Conservation (phyloP, 1,140 invertebrate species). For the Maconellicoccus hirsutus region DNA sequence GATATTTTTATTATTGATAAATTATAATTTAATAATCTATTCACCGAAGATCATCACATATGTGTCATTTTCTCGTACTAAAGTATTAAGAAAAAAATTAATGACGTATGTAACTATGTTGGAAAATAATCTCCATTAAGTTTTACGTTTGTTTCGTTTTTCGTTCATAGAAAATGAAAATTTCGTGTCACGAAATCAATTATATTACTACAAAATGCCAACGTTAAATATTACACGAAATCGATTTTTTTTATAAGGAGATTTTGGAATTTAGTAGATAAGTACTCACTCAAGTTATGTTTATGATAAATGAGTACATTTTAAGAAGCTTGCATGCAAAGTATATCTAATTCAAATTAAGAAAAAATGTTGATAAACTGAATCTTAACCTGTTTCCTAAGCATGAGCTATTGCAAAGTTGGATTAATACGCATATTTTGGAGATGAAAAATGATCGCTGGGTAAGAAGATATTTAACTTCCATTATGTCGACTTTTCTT, state of each 20-base stretch:
- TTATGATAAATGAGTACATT: too few relatives aligned
- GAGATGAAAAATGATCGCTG: too few relatives aligned
- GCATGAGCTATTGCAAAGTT: too few relatives aligned
- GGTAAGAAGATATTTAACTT: too few relatives aligned
- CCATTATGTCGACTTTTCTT: too few relatives aligned
- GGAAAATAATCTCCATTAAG: background rate
- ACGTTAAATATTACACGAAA: background rate
- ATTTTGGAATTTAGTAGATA: background rate
- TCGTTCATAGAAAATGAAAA: background rate
- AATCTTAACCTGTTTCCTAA: too few relatives aligned
- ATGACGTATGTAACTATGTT: background rate
- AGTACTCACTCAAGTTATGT: background rate
- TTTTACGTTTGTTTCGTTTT: background rate
- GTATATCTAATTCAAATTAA: too few relatives aligned
- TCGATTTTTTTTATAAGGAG: background rate
- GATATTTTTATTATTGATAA: conserved; percentile 18
- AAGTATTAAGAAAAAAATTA: background rate
- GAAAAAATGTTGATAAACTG: too few relatives aligned
- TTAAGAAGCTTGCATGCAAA: too few relatives aligned
- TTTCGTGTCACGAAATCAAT: background rate
- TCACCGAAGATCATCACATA: background rate
- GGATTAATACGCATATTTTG: too few relatives aligned
- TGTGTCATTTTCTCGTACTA: background rate
- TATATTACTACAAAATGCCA: background rate
- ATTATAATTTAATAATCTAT: conserved; percentile 16